Percentiles rank a stretch among this genome's conserved stretches.
Evolutionary conservation across 2,888 invertebrate genomes (phyloP).

Genomic region (Hoplodrina blanda): DNA sequence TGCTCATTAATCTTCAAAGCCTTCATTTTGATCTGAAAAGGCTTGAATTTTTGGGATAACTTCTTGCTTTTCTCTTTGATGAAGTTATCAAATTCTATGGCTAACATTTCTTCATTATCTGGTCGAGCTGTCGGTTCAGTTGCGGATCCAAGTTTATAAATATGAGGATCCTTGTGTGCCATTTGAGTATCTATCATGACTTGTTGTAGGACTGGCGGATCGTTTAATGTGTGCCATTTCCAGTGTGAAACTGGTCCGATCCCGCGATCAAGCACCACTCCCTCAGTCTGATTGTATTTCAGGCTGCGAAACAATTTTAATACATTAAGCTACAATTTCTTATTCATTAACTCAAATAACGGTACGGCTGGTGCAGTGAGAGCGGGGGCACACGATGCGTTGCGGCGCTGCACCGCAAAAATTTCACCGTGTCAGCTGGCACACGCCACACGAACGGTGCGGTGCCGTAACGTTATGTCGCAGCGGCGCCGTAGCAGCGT

Average conservation of each 20-base stretch:
- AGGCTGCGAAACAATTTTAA: conserved; percentile 70
- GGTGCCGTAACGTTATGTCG: no score
- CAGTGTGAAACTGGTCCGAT: conserved; percentile 85
- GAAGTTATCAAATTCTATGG: conserved; percentile 86
- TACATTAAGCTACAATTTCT: background rate
- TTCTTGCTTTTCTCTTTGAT: conserved; percentile 86
- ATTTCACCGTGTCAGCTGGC: no score
- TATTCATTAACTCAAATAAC: no score
- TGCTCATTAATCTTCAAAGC: conserved; percentile 86
- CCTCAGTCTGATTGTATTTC: conserved; percentile 88
- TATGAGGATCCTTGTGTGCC: conserved; percentile 81
- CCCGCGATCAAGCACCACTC: conserved; percentile 81
- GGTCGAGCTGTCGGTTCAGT: conserved; percentile 64
- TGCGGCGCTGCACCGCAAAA: no score
- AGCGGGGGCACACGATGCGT: no score
- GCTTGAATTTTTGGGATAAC: conserved; percentile 81
- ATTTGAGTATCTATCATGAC: conserved; percentile 87
- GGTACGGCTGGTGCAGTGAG: no score
- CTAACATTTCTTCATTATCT: conserved; percentile 85
- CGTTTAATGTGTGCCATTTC: conserved; percentile 88
- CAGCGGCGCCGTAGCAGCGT: no score
- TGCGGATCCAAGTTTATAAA: conserved; percentile 74
- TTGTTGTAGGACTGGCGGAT: conserved; percentile 85
- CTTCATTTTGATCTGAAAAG: conserved; percentile 87
- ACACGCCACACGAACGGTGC: no score